Evolutionary conservation across 2,888 invertebrate species (phyloP).

Genomic region (Ditula angustiorana): DNA sequence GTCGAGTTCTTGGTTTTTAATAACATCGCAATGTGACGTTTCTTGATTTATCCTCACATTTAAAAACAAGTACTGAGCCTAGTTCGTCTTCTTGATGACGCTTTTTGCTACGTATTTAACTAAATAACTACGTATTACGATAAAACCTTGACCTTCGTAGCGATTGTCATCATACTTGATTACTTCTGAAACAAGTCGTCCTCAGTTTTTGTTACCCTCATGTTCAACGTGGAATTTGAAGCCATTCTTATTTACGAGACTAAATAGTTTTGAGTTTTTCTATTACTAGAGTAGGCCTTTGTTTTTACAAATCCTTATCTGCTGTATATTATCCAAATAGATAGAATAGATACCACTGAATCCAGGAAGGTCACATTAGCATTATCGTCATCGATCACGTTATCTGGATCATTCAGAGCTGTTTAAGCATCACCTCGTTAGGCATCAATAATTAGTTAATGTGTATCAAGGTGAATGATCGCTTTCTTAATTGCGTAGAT

Average conservation of each 20-base stretch:
- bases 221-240: background rate
- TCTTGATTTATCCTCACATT: background rate
- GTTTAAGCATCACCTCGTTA: background rate
- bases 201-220: conserved; percentile 19
- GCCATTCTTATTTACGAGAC: background rate
- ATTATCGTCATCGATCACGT: conserved; percentile 14
- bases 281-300: background rate
- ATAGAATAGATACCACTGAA: background rate
- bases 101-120: conserved; percentile 7
- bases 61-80: background rate
- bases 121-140: conserved; percentile 29
- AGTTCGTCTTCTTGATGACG: conserved; percentile 6
- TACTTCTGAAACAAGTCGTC: conserved; percentile 18
- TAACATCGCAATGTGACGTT: background rate
- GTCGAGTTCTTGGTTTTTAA: background rate
- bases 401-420: conserved; percentile 11
- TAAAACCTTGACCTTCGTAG: conserved; percentile 35
- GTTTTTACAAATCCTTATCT: background rate
- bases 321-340: conserved; percentile 5
- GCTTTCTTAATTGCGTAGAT: conserved; percentile 9
- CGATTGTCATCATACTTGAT: conserved; percentile 36
- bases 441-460: conserved; percentile 4
- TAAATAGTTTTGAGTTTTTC: background rate
- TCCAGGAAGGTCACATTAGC: background rate
- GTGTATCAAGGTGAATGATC: conserved; percentile 22